Evolutionary conservation across 2,888 invertebrate genomes (phyloP).

Genomic region (Cyclophora albipunctata): DNA sequence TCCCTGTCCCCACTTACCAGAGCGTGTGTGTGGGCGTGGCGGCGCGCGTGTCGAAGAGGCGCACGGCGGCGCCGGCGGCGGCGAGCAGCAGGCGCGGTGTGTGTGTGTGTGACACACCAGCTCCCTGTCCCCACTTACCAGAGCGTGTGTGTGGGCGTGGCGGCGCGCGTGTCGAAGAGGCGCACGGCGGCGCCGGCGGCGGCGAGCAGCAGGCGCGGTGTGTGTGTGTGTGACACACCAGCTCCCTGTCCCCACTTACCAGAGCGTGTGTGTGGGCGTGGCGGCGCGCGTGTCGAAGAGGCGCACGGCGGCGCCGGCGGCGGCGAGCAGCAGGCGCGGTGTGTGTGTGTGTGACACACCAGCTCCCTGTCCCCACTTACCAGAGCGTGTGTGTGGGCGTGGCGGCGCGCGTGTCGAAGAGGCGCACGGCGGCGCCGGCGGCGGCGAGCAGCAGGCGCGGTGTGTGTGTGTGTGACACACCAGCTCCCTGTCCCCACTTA

Average conservation of each 20-base stretch:
- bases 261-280: conserved; percentile 81
- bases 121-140: conserved; percentile 36
- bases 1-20: conserved; percentile 36
- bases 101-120: no score
- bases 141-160: conserved; percentile 80
- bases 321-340: conserved; percentile 79
- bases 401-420: conserved; percentile 82
- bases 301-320: conserved; percentile 85
- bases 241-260: conserved; percentile 25
- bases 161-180: conserved; percentile 82
- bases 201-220: conserved; percentile 77
- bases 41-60: conserved; percentile 84
- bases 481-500: neutral
- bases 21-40: conserved; percentile 80
- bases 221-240: no score
- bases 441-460: conserved; percentile 80
- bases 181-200: conserved; percentile 86
- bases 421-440: conserved; percentile 84
- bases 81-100: conserved; percentile 77
- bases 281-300: conserved; percentile 82
- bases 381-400: conserved; percentile 81
- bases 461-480: no score
- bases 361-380: conserved; percentile 14
- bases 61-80: conserved; percentile 85
- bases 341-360: no score